A percentile compares a stretch with the other conserved stretches of the same genome.
Conservation (phyloP, 2,888 invertebrate genomes). For the Drosophila cognata region DNA sequence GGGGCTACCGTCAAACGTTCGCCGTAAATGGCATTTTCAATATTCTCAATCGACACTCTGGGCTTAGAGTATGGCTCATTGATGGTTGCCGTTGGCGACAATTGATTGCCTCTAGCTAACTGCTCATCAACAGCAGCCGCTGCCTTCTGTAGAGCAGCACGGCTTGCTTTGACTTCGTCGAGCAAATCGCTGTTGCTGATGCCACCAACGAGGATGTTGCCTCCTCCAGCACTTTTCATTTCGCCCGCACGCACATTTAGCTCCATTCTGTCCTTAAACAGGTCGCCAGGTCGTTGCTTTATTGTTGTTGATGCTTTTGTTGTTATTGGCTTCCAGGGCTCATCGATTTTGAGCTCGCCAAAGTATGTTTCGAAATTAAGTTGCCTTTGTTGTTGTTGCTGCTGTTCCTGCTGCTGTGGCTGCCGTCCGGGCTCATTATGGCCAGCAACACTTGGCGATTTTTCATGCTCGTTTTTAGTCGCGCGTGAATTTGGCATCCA, state of each 20-base stretch:
- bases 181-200: constrained; percentile 70
- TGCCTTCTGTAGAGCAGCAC: constrained; percentile 68
- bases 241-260: constrained; percentile 52
- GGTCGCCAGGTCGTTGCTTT: constrained; percentile 25
- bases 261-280: constrained; percentile 53
- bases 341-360: constrained; percentile 75
- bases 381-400: constrained; percentile 34
- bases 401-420: constrained; percentile 45
- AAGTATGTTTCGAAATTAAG: constrained; percentile 68
- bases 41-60: constrained; percentile 84
- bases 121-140: constrained; percentile 81
- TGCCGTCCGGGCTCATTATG: constrained; percentile 67
- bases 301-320: constrained; percentile 9
- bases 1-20: constrained; percentile 75
- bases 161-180: constrained; percentile 77
- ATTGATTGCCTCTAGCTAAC: constrained; percentile 76
- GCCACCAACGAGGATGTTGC: constrained; percentile 39
- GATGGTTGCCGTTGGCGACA: constrained; percentile 60
- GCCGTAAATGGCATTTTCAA: constrained; percentile 85
- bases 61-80: constrained; percentile 50
- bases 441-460: constrained; percentile 68
- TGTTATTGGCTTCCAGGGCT: constrained; percentile 56
- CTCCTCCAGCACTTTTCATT: constrained; percentile 12
- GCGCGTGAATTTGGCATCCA: constrained; percentile 73
- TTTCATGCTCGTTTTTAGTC: constrained; percentile 78